Percentiles rank a stretch among this genome's conserved stretches.
phyloP scores from a whole-genome alignment of 2,113 vertebrate genomes.

The Alaudala cheleensis region DNA sequence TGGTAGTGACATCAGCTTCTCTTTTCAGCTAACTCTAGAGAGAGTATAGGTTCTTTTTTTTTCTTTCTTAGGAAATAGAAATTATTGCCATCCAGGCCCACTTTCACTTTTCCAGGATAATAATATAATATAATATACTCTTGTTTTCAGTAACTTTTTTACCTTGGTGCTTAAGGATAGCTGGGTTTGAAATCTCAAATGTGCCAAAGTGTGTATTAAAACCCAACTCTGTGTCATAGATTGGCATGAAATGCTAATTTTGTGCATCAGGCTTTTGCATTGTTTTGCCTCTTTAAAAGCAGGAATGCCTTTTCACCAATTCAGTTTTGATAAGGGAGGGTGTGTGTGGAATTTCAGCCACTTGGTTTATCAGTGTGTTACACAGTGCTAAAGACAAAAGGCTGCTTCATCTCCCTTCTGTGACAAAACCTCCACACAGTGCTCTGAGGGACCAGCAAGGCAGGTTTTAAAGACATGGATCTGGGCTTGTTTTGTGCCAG shows the following conservation, averaged over 20 bases:
- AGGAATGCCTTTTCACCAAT: background rate
- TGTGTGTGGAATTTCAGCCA: no score
- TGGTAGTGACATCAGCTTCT: background rate
- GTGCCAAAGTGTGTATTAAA: background rate
- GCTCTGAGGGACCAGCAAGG: background rate
- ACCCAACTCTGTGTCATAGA: fast-evolving
- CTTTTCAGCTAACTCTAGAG: background rate
- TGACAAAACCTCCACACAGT: background rate
- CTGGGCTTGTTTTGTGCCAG: background rate
- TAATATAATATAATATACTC: no score
- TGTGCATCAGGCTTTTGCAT: background rate
- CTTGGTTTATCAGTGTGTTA: background rate
- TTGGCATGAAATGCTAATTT: background rate
- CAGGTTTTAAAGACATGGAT: background rate
- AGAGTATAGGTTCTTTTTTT: background rate
- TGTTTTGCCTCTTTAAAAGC: background rate
- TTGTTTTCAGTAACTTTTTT: background rate
- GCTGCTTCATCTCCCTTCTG: background rate
- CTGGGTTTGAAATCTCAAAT: background rate
- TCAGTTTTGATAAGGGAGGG: background rate
- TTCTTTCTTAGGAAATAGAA: background rate
- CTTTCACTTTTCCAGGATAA: background rate
- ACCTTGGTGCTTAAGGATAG: background rate
- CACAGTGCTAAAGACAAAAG: background rate
- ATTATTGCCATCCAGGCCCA: fast-evolving